These are phyloP conservation scores for Ameiurus melas DNA, from an alignment of 2,113 vertebrate genomes.

Conservation along the genomic window DNA sequence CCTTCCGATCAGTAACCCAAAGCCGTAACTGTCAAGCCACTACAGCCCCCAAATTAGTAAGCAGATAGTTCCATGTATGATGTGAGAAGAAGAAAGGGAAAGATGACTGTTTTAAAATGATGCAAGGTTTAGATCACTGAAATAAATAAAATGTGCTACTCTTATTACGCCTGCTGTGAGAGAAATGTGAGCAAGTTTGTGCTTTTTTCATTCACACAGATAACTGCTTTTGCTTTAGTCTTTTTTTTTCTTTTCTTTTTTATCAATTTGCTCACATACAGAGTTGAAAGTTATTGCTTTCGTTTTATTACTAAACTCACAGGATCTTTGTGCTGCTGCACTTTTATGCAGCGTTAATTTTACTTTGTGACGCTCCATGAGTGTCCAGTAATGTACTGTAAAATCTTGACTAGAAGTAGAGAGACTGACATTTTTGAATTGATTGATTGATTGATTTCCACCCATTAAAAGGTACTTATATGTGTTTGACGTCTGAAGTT, in stretches of 20 bases:
- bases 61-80: neutral
- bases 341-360: neutral
- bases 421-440: neutral
- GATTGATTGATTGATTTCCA: too few species aligned
- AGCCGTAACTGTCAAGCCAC: too few species aligned
- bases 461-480: neutral
- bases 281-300: neutral
- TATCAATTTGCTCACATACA: neutral
- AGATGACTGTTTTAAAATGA: neutral
- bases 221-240: neutral
- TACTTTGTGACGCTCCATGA: neutral
- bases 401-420: neutral
- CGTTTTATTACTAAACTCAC: neutral
- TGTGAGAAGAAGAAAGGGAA: neutral
- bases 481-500: neutral
- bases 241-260: neutral
- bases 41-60: neutral
- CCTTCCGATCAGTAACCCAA: too few species aligned
- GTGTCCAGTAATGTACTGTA: neutral
- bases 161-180: neutral
- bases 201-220: neutral
- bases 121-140: neutral
- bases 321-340: neutral
- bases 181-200: neutral
- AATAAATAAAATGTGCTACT: neutral